A percentile compares a stretch with the other conserved stretches of the same genome.
Conservation (phyloP, 2,113 vertebrate genomes). For the Cygnus atratus region DNA sequence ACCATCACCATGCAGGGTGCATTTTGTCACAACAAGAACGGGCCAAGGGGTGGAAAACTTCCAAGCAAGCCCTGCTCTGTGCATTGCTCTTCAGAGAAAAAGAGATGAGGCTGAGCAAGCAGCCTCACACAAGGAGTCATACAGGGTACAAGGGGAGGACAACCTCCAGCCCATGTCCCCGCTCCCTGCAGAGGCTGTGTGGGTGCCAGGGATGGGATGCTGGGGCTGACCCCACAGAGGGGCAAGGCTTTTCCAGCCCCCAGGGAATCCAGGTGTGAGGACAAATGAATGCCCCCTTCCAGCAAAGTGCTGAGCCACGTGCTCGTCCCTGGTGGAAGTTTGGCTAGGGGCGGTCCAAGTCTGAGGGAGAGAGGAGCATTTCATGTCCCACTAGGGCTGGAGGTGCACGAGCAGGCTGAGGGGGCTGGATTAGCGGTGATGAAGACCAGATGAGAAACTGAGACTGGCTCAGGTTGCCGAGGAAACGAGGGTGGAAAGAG, state of each 20-base stretch:
- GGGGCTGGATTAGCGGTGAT: background rate
- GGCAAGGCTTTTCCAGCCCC: background rate
- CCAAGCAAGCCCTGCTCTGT: background rate
- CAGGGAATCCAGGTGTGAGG: background rate
- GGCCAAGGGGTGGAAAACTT: background rate
- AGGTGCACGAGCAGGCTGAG: background rate
- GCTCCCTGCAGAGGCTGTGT: background rate
- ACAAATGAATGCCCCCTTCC: background rate
- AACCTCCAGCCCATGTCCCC: background rate
- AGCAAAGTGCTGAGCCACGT: fast-evolving
- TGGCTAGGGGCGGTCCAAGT: background rate
- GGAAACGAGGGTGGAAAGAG: background rate
- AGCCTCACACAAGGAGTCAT: background rate
- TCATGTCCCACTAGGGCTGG: background rate
- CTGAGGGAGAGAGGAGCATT: background rate
- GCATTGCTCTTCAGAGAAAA: background rate
- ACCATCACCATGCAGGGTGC: background rate
- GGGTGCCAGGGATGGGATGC: background rate
- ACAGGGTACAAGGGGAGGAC: fast-evolving
- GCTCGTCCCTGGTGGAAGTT: background rate
- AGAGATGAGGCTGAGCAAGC: background rate
- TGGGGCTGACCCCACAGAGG: too few species aligned
- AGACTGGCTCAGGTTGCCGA: background rate
- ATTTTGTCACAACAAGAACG: background rate
- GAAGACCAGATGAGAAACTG: background rate